These are phyloP conservation scores for Oreotrochilus melanogaster DNA, from an alignment of 2,113 vertebrate genomes.

Conservation along the genomic window DNA sequence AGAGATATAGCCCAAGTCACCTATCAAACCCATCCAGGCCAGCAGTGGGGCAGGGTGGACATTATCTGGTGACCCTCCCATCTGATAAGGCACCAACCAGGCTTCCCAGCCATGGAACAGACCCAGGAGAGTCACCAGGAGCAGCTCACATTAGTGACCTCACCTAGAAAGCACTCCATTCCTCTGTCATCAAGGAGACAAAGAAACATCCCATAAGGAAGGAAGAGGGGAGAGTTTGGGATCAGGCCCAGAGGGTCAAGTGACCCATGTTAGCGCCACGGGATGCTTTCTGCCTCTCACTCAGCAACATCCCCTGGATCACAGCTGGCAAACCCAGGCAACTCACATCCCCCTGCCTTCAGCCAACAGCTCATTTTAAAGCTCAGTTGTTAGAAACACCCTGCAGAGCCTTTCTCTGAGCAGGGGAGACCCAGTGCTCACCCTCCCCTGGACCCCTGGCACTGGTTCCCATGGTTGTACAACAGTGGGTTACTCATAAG, in stretches of 20 bases:
- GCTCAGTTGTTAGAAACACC: not conserved
- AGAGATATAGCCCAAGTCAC: not conserved
- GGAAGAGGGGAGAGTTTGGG: not conserved
- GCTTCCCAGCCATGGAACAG: not conserved
- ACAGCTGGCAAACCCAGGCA: not conserved
- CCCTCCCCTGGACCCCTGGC: not conserved
- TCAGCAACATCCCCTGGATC: not conserved
- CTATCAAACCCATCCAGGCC: not conserved
- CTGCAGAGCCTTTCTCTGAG: not conserved
- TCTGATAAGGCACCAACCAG: not conserved
- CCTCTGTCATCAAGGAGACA: not conserved
- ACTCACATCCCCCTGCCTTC: not conserved
- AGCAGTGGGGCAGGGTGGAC: not conserved
- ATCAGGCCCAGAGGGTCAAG: not conserved
- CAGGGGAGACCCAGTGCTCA: not conserved
- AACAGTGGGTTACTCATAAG: not conserved
- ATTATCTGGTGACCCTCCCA: not conserved
- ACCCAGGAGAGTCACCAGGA: not conserved
- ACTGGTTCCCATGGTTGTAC: not conserved
- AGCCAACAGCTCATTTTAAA: not conserved
- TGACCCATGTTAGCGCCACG: not conserved
- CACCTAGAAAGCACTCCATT: not conserved
- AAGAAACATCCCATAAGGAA: not conserved
- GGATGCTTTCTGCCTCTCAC: not conserved
- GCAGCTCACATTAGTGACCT: rapidly evolving